phyloP scores from a whole-genome alignment of 2,797 vertebrate genomes.

The Pangasius mekongensis region DNA sequence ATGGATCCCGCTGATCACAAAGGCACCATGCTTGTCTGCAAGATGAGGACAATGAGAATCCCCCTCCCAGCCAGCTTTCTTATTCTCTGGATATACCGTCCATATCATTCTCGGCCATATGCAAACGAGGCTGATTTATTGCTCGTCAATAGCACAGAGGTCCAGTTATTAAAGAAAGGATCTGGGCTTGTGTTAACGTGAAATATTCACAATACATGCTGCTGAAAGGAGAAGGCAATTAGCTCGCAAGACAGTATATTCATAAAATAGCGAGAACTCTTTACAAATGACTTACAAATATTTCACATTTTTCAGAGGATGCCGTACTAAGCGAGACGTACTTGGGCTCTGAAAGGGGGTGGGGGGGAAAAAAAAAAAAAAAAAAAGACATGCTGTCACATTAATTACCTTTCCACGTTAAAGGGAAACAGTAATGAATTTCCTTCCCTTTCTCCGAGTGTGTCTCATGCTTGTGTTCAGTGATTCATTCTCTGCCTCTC shows the following conservation, averaged over 20 bases:
- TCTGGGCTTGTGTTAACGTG: constrained; percentile 33
- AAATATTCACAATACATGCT: constrained; percentile 50
- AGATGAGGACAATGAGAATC: constrained; percentile 37
- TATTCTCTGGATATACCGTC: constrained; percentile 28
- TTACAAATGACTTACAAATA: constrained; percentile 61
- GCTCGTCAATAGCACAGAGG: constrained; percentile 21
- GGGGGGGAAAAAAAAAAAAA: neutral
- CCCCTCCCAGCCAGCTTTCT: constrained; percentile 27
- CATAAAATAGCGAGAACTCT: constrained; percentile 41
- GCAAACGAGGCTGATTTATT: constrained; percentile 47
- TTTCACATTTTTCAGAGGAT: constrained; percentile 48
- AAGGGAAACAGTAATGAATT: constrained; percentile 66
- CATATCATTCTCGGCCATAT: constrained; percentile 43
- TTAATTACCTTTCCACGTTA: constrained; percentile 69
- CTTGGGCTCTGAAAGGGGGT: constrained; percentile 29
- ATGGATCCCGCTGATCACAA: constrained; percentile 45
- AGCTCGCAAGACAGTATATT: constrained; percentile 41
- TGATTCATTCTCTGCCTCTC: constrained; percentile 70
- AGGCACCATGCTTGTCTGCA: constrained; percentile 10
- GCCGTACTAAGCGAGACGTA: constrained; percentile 45
- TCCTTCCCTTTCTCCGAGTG: constrained; percentile 62
- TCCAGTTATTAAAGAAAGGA: constrained; percentile 42
- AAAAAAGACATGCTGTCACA: constrained; percentile 62
- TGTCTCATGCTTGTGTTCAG: constrained; percentile 60
- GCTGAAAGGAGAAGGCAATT: constrained; percentile 51